Percentiles rank a stretch among this genome's conserved stretches.
Conservation (phyloP, 2,113 vertebrate genomes). For the Archocentrus centrarchus region DNA sequence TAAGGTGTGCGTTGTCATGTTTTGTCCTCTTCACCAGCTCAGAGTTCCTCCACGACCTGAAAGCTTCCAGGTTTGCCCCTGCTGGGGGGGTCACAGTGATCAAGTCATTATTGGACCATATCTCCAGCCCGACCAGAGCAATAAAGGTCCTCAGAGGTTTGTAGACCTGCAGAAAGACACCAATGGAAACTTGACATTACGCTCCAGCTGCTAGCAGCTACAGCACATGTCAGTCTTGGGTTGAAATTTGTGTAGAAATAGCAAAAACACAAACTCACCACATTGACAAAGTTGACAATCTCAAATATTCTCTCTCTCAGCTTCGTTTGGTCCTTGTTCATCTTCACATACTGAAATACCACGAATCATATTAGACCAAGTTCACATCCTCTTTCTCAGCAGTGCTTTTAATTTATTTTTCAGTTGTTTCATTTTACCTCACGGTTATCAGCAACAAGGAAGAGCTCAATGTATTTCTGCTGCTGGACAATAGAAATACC, state of each 20-base stretch:
- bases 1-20: too few species aligned
- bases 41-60: too few species aligned
- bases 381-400: background rate
- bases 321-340: conserved; percentile 63
- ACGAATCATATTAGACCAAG: background rate
- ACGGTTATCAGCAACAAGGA: conserved; percentile 78
- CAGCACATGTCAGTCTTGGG: background rate
- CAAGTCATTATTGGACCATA: conserved; percentile 81
- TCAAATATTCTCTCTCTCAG: conserved; percentile 86
- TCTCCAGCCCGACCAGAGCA: conserved; percentile 87
- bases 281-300: conserved; percentile 89
- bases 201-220: background rate
- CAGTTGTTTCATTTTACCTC: conserved; percentile 52
- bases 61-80: too few species aligned
- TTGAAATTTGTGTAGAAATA: background rate
- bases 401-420: background rate
- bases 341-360: conserved; percentile 84
- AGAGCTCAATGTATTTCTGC: conserved; percentile 80
- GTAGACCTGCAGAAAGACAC: conserved; percentile 80
- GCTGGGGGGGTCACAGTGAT: too few species aligned
- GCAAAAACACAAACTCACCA: conserved; percentile 79
- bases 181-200: background rate
- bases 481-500: conserved; percentile 64
- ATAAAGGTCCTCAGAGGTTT: conserved; percentile 85
- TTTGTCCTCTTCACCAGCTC: too few species aligned